Percentiles rank a stretch among this genome's conserved stretches.
Conservation (phyloP, 2,888 invertebrate genomes). For the Polietes domitor region DNA sequence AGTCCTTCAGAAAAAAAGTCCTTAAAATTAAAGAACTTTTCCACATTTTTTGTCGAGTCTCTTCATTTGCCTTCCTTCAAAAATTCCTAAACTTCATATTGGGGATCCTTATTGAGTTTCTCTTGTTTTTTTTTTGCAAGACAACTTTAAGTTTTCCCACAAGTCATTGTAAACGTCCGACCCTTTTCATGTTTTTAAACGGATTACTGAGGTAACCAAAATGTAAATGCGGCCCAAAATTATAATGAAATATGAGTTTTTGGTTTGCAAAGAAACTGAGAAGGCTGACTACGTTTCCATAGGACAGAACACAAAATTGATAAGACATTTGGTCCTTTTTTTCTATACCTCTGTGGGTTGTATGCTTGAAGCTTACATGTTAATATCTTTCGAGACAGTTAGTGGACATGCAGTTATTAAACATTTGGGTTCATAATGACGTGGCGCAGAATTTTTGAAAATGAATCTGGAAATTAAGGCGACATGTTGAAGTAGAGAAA, state of each 20-base stretch:
- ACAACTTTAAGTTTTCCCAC: constrained; percentile 19
- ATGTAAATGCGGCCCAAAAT: background rate
- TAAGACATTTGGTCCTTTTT: no score
- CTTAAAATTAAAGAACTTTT: background rate
- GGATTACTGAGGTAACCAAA: background rate
- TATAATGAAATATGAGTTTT: background rate
- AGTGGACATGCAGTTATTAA: no score
- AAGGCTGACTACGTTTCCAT: no score
- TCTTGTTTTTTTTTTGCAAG: background rate
- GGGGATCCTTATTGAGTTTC: background rate
- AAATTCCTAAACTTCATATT: background rate
- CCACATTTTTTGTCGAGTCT: background rate
- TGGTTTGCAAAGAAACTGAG: background rate
- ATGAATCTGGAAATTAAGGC: no score
- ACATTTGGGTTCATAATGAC: no score
- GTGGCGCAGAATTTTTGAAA: no score
- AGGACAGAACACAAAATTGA: no score
- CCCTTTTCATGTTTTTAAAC: constrained; percentile 13
- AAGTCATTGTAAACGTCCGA: constrained; percentile 26
- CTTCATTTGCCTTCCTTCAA: background rate
- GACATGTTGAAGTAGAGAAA: no score
- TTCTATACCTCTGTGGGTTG: no score
- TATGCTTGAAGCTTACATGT: no score
- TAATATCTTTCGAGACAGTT: no score
- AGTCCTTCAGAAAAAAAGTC: no score